Evolutionary conservation across 2,888 invertebrate species (phyloP).

Genomic region (Metallyticus violacea): DNA sequence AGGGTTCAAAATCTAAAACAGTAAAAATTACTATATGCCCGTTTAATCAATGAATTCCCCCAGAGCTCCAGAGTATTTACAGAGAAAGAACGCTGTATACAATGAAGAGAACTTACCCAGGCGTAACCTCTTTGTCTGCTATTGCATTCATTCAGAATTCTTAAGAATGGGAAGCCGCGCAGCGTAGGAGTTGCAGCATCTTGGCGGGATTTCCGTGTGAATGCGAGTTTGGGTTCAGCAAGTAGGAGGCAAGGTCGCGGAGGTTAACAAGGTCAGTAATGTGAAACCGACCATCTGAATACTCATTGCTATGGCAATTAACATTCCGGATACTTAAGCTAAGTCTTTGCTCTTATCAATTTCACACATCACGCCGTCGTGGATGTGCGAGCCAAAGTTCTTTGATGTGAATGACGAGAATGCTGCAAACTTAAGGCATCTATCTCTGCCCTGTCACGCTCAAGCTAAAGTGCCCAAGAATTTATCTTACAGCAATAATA

Average conservation of each 20-base stretch:
- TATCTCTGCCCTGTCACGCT: too few species aligned
- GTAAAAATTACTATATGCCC: too few species aligned
- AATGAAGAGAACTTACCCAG: too few species aligned
- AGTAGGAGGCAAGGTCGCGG: background rate
- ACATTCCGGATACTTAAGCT: background rate
- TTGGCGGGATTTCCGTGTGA: background rate
- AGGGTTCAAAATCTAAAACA: too few species aligned
- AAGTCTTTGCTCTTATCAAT: background rate
- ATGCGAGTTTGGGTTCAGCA: background rate
- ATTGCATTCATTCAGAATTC: background rate
- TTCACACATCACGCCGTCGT: background rate
- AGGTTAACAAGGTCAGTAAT: background rate
- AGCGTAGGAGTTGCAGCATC: background rate
- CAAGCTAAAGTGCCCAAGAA: too few species aligned
- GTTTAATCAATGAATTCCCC: too few species aligned
- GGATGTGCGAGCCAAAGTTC: background rate
- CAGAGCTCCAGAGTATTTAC: too few species aligned
- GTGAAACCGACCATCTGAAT: background rate
- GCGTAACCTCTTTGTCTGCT: too few species aligned
- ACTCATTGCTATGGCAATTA: background rate
- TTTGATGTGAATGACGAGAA: too few species aligned
- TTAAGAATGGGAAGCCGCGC: background rate
- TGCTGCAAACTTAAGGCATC: too few species aligned
- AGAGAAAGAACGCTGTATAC: too few species aligned
- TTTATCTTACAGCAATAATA: too few species aligned